Conservation (phyloP, 37 sponge, comb jelly and placozoan species). For the Amphimedon queenslandica region DNA sequence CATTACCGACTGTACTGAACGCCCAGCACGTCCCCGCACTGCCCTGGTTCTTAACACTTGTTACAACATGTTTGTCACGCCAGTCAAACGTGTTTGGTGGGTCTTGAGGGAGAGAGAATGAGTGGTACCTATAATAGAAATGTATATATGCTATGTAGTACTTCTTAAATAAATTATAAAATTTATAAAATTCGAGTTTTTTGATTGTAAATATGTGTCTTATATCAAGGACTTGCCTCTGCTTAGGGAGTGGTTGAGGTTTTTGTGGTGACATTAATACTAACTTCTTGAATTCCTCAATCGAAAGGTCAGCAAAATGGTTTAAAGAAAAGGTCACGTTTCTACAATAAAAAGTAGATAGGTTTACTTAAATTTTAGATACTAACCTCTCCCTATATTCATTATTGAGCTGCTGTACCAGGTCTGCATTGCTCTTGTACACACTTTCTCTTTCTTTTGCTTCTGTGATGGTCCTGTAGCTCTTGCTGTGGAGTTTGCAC, state of each 20-base stretch:
- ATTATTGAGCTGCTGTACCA: slow-evolving; percentile 29
- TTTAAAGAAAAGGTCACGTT: slow-evolving; percentile 50
- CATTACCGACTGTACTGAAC: slow-evolving; percentile 75
- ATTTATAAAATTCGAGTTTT: too few relatives aligned
- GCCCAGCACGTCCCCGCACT: slow-evolving; percentile 83
- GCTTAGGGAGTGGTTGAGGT: slow-evolving; percentile 2
- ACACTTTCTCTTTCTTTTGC: background rate
- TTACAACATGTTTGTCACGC: slow-evolving; percentile 58
- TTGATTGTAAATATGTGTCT: background rate
- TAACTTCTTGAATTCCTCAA: slow-evolving; percentile 50
- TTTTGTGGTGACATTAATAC: slow-evolving; percentile 52
- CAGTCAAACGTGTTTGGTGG: slow-evolving; percentile 67
- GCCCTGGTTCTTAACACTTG: slow-evolving; percentile 80
- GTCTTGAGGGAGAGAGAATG: background rate
- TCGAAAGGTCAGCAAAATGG: slow-evolving; percentile 75
- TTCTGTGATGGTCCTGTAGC: slow-evolving; percentile 17
- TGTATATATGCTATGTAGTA: too few relatives aligned
- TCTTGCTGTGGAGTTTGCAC: slow-evolving; percentile 16
- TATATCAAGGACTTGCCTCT: background rate
- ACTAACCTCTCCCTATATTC: slow-evolving; percentile 27
- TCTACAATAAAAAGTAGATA: slow-evolving; percentile 13
- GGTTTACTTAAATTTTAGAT: background rate
- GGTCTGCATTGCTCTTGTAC: slow-evolving; percentile 15
- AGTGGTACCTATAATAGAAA: background rate
- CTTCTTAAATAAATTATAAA: too few relatives aligned